A percentile compares a stretch with the other conserved stretches of the same genome.
phyloP scores from a whole-genome alignment of 2,797 vertebrate species.

The Toxotes lorentzi region DNA sequence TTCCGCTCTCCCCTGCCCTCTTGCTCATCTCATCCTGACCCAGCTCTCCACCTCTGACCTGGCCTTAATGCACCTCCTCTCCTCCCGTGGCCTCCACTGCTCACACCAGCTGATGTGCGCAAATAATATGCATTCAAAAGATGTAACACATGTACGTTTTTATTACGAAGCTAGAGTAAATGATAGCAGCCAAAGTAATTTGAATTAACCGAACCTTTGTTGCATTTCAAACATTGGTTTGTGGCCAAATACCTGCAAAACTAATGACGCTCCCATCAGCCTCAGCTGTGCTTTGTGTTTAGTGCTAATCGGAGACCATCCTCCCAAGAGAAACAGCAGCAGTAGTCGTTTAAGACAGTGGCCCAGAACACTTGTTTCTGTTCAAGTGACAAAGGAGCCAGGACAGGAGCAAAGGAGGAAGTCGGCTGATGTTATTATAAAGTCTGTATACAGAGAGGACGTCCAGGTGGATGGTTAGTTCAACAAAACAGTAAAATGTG shows the following conservation, averaged over 20 bases:
- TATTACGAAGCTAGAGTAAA: neutral
- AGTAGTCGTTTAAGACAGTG: neutral
- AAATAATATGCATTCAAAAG: neutral
- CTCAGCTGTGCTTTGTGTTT: conserved; percentile 5
- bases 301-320: conserved; percentile 9
- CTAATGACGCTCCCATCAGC: neutral
- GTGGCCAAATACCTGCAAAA: neutral
- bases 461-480: too few relatives aligned
- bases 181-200: neutral
- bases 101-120: conserved; percentile 23
- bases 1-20: conserved; percentile 33
- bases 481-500: neutral
- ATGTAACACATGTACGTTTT: neutral
- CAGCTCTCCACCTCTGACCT: conserved; percentile 29
- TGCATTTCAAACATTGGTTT: neutral
- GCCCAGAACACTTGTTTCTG: too few relatives aligned
- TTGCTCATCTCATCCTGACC: conserved; percentile 24
- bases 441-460: too few relatives aligned
- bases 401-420: too few relatives aligned
- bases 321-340: neutral
- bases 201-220: neutral
- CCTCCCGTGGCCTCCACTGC: neutral
- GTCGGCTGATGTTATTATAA: too few relatives aligned
- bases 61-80: conserved; percentile 7
- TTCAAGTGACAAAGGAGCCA: neutral